Conservation (phyloP, 2,888 invertebrate genomes). For the Anagyrus pseudococci region DNA sequence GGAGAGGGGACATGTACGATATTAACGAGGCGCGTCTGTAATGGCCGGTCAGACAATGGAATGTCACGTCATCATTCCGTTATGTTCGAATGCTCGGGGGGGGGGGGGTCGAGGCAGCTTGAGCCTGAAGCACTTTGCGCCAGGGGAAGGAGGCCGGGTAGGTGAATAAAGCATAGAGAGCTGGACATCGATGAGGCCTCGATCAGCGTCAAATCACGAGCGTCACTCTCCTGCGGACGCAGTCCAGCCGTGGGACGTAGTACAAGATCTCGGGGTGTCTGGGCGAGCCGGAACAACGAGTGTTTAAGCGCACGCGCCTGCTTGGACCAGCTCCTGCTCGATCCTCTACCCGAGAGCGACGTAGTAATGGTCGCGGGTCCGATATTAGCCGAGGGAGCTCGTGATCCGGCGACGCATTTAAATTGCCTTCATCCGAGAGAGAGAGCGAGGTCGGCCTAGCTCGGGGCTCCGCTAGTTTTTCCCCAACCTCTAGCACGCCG, state of each 20-base stretch:
- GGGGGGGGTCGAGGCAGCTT: not conserved
- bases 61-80: conserved; percentile 30
- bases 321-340: conserved; percentile 8
- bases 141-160: no score
- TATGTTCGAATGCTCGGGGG: conserved; percentile 26
- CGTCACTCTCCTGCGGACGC: conserved; percentile 6
- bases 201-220: conserved; percentile 29
- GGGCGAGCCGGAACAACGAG: conserved; percentile 20
- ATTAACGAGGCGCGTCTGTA: conserved; percentile 27
- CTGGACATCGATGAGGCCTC: conserved; percentile 15
- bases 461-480: no score
- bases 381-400: conserved; percentile 38
- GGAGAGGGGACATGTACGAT: no score
- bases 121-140: no score
- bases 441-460: no score
- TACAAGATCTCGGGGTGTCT: conserved; percentile 32
- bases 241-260: not conserved
- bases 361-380: conserved; percentile 53
- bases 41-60: conserved; percentile 26
- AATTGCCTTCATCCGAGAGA: conserved; percentile 52
- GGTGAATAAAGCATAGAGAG: not conserved
- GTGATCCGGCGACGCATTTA: conserved; percentile 54
- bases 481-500: no score
- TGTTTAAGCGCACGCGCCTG: no score
- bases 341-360: conserved; percentile 46